Conservation (phyloP, 2,113 vertebrate genomes). For the Muntiacus reevesi region DNA sequence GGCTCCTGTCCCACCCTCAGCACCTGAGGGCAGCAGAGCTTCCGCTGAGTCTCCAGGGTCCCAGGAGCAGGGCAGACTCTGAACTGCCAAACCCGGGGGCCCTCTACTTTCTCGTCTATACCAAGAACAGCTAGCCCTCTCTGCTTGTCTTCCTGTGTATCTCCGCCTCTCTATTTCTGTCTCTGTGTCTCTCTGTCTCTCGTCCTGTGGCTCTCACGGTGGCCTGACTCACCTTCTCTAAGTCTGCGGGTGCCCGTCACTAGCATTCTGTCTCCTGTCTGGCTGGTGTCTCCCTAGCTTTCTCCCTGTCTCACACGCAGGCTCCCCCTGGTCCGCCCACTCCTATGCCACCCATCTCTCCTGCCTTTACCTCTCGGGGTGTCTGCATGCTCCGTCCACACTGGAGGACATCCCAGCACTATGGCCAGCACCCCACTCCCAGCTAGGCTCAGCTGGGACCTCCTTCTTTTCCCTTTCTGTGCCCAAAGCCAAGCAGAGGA, state of each 20-base stretch:
- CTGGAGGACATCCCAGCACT: background rate
- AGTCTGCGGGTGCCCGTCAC: background rate
- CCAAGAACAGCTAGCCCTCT: background rate
- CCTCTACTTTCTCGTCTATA: background rate
- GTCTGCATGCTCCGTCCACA: background rate
- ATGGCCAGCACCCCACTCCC: background rate
- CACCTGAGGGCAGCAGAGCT: background rate
- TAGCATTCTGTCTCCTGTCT: background rate
- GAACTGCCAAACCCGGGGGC: rapidly evolving
- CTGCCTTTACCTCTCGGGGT: background rate
- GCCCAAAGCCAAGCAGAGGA: background rate
- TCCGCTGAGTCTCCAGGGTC: background rate
- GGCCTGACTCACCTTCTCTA: background rate
- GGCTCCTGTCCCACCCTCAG: background rate
- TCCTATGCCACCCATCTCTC: rapidly evolving
- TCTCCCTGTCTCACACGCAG: background rate
- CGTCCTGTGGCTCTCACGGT: background rate
- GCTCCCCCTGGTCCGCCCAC: background rate
- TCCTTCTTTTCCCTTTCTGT: background rate
- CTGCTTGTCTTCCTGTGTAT: background rate
- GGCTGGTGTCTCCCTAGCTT: background rate
- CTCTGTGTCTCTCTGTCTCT: background rate
- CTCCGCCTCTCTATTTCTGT: background rate
- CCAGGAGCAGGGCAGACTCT: too few relatives aligned
- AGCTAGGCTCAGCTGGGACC: background rate